Percentiles rank a stretch among this genome's conserved stretches.
Conservation (phyloP, 1,140 invertebrate species). For the Bombus waltoni region DNA sequence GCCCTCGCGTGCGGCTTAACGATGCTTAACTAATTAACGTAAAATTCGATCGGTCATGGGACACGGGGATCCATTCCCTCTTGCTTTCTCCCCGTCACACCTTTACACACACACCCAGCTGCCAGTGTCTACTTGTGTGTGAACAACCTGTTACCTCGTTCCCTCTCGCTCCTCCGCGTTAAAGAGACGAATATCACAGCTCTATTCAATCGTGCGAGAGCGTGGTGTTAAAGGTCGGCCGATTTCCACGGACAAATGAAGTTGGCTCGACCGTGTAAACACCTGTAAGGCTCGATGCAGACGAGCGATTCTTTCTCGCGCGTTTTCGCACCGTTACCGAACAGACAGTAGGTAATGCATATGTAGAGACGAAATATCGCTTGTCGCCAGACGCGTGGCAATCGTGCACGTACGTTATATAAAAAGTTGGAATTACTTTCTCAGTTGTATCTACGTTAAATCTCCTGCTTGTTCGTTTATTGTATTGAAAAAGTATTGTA, state of each 20-base stretch:
- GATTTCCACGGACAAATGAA: conserved; percentile 53
- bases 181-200: conserved; percentile 29
- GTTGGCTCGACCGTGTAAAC: conserved; percentile 44
- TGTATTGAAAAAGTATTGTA: background rate
- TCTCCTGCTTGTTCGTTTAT: too few species aligned
- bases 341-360: background rate
- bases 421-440: background rate
- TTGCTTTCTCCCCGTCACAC: background rate
- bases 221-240: conserved; percentile 47
- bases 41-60: conserved; percentile 77
- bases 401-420: background rate
- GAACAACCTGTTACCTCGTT: conserved; percentile 53
- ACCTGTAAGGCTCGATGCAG: conserved; percentile 11
- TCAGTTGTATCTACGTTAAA: background rate
- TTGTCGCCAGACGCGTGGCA: background rate
- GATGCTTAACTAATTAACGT: conserved; percentile 78
- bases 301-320: background rate
- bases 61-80: conserved; percentile 28
- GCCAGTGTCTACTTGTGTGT: background rate
- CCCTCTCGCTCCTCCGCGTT: background rate
- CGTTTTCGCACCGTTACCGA: background rate
- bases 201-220: conserved; percentile 26
- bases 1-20: conserved; percentile 75
- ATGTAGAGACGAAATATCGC: background rate
- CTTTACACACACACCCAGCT: conserved; percentile 25